Conservation (phyloP, 2,797 vertebrate genomes). For the Phoeniculus purpureus region DNA sequence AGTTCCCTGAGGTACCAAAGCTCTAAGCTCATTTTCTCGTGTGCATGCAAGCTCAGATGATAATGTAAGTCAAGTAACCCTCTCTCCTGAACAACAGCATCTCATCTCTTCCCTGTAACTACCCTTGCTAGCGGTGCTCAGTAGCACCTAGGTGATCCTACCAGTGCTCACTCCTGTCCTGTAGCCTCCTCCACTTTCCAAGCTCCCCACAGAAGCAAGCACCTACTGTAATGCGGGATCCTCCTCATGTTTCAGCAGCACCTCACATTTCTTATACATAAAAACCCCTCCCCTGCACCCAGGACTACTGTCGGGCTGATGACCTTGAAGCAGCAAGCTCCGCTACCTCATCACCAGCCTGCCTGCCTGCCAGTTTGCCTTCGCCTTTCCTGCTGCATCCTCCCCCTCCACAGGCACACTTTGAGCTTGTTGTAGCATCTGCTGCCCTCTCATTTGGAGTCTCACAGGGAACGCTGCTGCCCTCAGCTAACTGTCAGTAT, state of each 20-base stretch:
- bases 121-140: background rate
- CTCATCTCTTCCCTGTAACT: background rate
- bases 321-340: slow-evolving; percentile 29
- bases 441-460: slow-evolving; percentile 53
- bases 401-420: background rate
- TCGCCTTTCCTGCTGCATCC: background rate
- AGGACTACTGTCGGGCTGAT: background rate
- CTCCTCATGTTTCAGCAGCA: background rate
- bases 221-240: background rate
- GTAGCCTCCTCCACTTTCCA: background rate
- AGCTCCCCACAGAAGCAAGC: background rate
- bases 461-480: background rate
- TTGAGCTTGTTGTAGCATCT: slow-evolving; percentile 26
- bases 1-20: slow-evolving; percentile 60
- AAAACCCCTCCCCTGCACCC: background rate
- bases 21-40: slow-evolving; percentile 24
- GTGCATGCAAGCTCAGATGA: background rate
- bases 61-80: slow-evolving; percentile 23
- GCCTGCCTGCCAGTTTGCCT: background rate
- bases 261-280: background rate
- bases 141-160: background rate
- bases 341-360: background rate
- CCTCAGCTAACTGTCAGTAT: slow-evolving; percentile 64
- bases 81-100: background rate
- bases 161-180: background rate